Evolutionary conservation across 64 coral and sea anemone genomes (phyloP).

Genomic region (Porites lutea): DNA sequence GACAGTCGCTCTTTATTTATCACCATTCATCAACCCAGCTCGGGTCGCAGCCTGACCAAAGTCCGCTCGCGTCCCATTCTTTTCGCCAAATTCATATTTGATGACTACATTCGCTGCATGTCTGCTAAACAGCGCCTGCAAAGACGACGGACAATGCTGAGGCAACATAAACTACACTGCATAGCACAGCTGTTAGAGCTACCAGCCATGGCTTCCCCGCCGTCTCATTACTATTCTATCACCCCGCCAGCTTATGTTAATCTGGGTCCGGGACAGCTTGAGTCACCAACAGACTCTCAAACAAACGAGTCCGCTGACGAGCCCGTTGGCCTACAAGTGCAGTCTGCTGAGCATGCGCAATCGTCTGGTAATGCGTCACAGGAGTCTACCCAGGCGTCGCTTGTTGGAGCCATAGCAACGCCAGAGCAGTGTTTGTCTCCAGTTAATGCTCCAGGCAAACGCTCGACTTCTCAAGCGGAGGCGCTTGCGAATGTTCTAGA

Average conservation of each 20-base stretch:
- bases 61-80: conserved; percentile 91
- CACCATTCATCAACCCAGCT: conserved; percentile 96
- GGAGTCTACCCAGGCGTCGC: conserved; percentile 18
- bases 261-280: conserved; percentile 60
- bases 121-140: conserved; percentile 96
- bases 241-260: conserved; percentile 92
- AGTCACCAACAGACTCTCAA: conserved; percentile 44
- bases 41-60: conserved; percentile 85
- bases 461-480: conserved; percentile 71
- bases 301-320: conserved; percentile 34
- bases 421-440: conserved; percentile 80
- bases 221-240: conserved; percentile 89
- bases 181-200: conserved; percentile 97
- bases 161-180: conserved; percentile 93
- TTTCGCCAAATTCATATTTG: conserved; percentile 97
- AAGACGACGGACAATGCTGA: conserved; percentile 83
- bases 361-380: background rate
- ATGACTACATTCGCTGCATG: conserved; percentile 99
- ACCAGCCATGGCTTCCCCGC: conserved; percentile 91
- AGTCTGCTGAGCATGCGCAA: conserved; percentile 16
- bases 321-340: conserved; percentile 27
- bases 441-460: background rate
- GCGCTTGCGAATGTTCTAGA: conserved; percentile 78
- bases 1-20: conserved; percentile 99
- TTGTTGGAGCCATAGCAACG: conserved; percentile 57